Percentiles rank a stretch among this genome's conserved stretches.
These are phyloP conservation scores for Cyrtonyx montezumae DNA, from an alignment of 2,113 vertebrate species.

Conservation along the genomic window DNA sequence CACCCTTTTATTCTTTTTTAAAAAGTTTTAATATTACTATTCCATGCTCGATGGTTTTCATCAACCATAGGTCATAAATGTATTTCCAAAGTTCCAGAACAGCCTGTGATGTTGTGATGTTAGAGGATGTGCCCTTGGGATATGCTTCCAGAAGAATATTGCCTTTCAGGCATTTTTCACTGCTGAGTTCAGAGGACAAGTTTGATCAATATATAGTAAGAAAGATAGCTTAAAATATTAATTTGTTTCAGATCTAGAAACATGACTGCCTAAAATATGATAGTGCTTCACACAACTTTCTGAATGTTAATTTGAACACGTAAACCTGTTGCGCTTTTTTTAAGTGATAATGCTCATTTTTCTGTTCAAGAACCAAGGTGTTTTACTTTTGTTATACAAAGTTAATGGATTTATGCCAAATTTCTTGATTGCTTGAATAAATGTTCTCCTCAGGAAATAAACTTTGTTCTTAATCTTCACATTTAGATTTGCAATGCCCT, in stretches of 20 bases:
- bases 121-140: background rate
- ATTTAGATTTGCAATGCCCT: constrained; percentile 11
- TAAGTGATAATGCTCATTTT: constrained; percentile 16
- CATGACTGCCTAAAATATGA: background rate
- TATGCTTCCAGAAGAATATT: background rate
- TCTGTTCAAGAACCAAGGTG: constrained; percentile 8
- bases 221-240: constrained; percentile 35
- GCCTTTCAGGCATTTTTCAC: background rate
- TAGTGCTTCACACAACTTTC: background rate
- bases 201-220: background rate
- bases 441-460: constrained; percentile 24
- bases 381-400: constrained; percentile 34
- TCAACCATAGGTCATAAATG: background rate
- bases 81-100: background rate
- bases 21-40: background rate
- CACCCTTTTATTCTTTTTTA: background rate
- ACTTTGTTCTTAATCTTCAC: constrained; percentile 40
- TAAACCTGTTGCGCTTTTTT: constrained; percentile 33
- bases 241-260: constrained; percentile 25
- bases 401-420: constrained; percentile 56
- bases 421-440: constrained; percentile 43
- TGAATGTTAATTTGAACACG: background rate
- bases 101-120: background rate
- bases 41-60: background rate
- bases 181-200: constrained; percentile 1